Conservation (phyloP, 2,888 invertebrate species). For the Drosophila borborema region DNA sequence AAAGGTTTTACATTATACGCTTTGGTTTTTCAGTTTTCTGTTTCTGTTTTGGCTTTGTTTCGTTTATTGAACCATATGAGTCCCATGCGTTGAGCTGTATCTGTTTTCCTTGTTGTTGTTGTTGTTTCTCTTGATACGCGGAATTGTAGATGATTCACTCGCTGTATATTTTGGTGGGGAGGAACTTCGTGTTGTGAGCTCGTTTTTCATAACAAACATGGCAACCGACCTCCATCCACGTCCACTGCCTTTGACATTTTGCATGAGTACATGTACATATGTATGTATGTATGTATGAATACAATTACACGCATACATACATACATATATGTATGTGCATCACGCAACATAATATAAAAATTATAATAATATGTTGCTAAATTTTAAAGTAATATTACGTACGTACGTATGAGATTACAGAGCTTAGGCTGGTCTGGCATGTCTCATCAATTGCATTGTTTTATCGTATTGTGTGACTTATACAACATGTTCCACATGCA, state of each 20-base stretch:
- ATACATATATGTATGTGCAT: conserved; percentile 23
- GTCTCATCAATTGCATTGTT: conserved; percentile 36
- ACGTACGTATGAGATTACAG: conserved; percentile 34
- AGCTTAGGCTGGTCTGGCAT: neutral
- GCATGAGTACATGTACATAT: conserved; percentile 8
- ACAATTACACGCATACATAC: neutral
- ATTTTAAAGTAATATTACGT: conserved; percentile 27
- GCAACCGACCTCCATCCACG: conserved; percentile 29
- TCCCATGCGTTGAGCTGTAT: conserved; percentile 32
- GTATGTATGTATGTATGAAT: neutral
- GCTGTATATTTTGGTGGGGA: conserved; percentile 29
- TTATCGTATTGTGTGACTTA: conserved; percentile 32
- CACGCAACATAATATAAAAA: conserved; percentile 44
- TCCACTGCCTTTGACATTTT: conserved; percentile 37
- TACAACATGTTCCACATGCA: conserved; percentile 55
- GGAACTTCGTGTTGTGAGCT: conserved; percentile 61
- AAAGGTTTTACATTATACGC: conserved; percentile 73
- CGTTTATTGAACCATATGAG: conserved; percentile 74
- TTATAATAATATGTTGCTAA: conserved; percentile 37
- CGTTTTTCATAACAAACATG: conserved; percentile 66
- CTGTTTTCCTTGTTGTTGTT: conserved; percentile 29
- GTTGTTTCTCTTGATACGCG: conserved; percentile 55
- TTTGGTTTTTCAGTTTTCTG: conserved; percentile 38
- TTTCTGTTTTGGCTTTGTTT: conserved; percentile 63
- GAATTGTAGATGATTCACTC: conserved; percentile 73